Percentiles rank a stretch among this genome's conserved stretches.
Conservation (phyloP, 2,113 vertebrate species). For the Pyxicephalus adspersus region DNA sequence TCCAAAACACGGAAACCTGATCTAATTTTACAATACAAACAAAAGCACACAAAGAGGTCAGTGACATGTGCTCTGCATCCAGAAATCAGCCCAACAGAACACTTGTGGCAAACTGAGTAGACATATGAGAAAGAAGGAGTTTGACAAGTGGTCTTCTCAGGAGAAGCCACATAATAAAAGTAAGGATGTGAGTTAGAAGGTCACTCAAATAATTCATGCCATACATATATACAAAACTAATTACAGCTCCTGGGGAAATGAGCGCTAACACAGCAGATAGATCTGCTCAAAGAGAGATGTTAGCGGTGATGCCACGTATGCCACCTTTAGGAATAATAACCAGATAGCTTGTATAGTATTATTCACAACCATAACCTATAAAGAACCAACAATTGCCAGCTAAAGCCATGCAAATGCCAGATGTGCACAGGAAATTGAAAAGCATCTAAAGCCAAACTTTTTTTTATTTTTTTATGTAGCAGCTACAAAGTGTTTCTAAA, state of each 20-base stretch:
- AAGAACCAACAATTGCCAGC: no score
- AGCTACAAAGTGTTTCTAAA: no score
- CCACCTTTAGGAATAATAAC: no score
- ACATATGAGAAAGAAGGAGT: conserved; percentile 19
- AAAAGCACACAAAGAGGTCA: conserved; percentile 34
- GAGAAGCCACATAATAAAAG: not conserved
- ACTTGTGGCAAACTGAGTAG: not conserved
- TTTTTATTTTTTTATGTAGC: no score
- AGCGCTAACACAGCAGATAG: no score
- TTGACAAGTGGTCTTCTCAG: conserved; percentile 22
- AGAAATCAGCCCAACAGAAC: not conserved
- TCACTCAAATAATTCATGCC: not conserved
- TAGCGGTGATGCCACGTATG: no score
- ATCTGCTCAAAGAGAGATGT: no score
- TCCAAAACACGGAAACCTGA: conserved; percentile 39
- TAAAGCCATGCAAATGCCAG: no score
- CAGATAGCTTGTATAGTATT: no score
- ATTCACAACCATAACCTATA: no score
- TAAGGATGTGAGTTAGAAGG: conserved; percentile 12
- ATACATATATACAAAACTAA: not conserved
- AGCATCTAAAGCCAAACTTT: no score
- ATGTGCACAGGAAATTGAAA: no score
- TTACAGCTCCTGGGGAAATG: not conserved
- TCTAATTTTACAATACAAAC: conserved; percentile 45
- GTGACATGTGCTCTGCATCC: conserved; percentile 39